phyloP scores from a whole-genome alignment of 2,888 invertebrate species.

The Tetragonisca angustula region DNA sequence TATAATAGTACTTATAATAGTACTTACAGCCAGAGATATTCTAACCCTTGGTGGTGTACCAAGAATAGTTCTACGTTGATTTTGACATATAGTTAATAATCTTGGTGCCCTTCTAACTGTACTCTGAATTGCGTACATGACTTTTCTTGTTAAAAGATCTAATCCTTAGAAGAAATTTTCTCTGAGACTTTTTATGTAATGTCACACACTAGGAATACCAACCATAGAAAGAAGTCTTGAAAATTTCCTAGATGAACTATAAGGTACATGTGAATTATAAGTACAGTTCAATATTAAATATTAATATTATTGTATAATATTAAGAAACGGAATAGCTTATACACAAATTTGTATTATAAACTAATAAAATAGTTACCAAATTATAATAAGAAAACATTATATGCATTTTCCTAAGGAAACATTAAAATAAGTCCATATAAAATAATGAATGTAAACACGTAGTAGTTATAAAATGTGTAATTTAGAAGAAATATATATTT shows the following conservation, averaged over 20 bases:
- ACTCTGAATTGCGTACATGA: slow-evolving; percentile 49
- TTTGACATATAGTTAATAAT: slow-evolving; percentile 10
- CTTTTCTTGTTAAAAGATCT: neutral
- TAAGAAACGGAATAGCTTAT: too few species aligned
- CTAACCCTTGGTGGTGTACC: slow-evolving; percentile 34
- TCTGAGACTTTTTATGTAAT: neutral
- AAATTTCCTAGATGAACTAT: too few species aligned
- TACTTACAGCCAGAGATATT: slow-evolving; percentile 47
- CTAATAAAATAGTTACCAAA: too few species aligned
- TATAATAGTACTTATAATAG: slow-evolving; percentile 52
- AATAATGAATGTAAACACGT: too few species aligned
- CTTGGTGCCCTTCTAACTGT: slow-evolving; percentile 5
- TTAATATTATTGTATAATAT: too few species aligned
- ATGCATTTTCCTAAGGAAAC: neutral
- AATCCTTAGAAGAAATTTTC: neutral
- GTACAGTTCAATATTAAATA: too few species aligned
- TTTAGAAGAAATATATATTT: too few species aligned
- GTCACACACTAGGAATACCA: neutral
- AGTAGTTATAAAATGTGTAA: too few species aligned
- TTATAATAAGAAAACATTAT: too few species aligned
- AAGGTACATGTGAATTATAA: too few species aligned
- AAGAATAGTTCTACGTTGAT: slow-evolving; percentile 40
- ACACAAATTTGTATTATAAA: too few species aligned
- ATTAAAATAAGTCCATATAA: neutral
- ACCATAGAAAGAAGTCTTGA: slow-evolving; percentile 4